These are phyloP conservation scores for Hofmannophila pseudospretella DNA, from an alignment of 2,888 invertebrate genomes.

Conservation along the genomic window DNA sequence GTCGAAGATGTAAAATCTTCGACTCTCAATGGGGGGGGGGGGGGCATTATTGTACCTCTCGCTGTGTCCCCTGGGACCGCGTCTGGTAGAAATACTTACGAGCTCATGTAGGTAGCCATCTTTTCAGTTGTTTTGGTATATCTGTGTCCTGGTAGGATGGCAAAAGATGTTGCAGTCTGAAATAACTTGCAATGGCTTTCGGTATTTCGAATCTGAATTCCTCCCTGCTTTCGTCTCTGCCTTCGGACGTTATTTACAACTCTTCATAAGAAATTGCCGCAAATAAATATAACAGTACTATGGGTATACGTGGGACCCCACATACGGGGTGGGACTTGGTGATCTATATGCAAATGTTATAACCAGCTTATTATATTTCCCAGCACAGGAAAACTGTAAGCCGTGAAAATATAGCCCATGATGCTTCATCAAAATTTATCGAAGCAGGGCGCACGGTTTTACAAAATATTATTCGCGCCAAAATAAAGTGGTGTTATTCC, in stretches of 20 bases:
- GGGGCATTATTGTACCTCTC: too few relatives aligned
- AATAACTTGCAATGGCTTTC: too few relatives aligned
- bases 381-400: constrained; percentile 52
- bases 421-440: constrained; percentile 67
- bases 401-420: constrained; percentile 46
- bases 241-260: constrained; percentile 45
- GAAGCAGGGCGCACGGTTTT: constrained; percentile 38
- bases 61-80: too few relatives aligned
- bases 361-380: constrained; percentile 74
- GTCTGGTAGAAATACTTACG: too few relatives aligned
- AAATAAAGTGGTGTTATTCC: constrained; percentile 21
- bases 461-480: constrained; percentile 19
- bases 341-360: constrained; percentile 77
- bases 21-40: too few relatives aligned
- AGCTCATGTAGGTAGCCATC: too few relatives aligned
- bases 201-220: too few relatives aligned
- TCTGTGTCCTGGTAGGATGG: too few relatives aligned
- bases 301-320: constrained; percentile 20
- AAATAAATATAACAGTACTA: constrained; percentile 4
- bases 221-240: too few relatives aligned
- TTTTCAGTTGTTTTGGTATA: too few relatives aligned
- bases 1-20: too few relatives aligned
- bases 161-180: too few relatives aligned
- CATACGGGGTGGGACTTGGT: constrained; percentile 48
- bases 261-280: constrained; percentile 42